A percentile compares a stretch with the other conserved stretches of the same genome.
These are phyloP conservation scores for Crocallis elinguaria DNA, from an alignment of 2,888 invertebrate genomes.

Conservation along the genomic window DNA sequence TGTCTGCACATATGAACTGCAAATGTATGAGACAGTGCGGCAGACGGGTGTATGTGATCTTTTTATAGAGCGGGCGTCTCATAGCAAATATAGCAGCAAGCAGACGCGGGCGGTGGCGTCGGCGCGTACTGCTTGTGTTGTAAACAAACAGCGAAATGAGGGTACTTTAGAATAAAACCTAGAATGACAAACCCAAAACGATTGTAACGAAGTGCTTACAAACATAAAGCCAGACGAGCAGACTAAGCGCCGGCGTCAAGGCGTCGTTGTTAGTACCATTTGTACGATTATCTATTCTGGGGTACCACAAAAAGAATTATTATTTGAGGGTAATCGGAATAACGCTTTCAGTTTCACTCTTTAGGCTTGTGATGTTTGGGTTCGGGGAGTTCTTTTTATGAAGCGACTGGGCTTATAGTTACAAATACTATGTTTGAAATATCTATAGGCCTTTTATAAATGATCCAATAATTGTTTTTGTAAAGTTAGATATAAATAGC, in stretches of 20 bases:
- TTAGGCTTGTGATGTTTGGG: no score
- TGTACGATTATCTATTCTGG: neutral
- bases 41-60: constrained; percentile 67
- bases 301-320: no score
- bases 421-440: no score
- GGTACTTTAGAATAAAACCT: constrained; percentile 19
- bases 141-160: constrained; percentile 26
- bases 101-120: constrained; percentile 52
- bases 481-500: no score
- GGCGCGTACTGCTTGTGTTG: constrained; percentile 31
- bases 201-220: constrained; percentile 9
- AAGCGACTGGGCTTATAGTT: no score
- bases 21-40: constrained; percentile 62
- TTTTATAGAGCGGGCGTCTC: constrained; percentile 69
- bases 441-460: no score
- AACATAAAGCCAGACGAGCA: constrained; percentile 3
- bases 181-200: constrained; percentile 1
- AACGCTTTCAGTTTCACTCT: neutral
- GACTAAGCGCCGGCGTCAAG: constrained; percentile 13
- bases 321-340: no score
- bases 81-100: constrained; percentile 64
- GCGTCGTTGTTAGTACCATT: neutral
- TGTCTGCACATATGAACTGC: constrained; percentile 24
- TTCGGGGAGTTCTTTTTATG: no score
- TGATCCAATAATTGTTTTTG: no score